Percentiles rank a stretch among this genome's conserved stretches.
These are phyloP conservation scores for Ahaetulla prasina DNA, from an alignment of 2,113 vertebrate genomes.

Conservation along the genomic window DNA sequence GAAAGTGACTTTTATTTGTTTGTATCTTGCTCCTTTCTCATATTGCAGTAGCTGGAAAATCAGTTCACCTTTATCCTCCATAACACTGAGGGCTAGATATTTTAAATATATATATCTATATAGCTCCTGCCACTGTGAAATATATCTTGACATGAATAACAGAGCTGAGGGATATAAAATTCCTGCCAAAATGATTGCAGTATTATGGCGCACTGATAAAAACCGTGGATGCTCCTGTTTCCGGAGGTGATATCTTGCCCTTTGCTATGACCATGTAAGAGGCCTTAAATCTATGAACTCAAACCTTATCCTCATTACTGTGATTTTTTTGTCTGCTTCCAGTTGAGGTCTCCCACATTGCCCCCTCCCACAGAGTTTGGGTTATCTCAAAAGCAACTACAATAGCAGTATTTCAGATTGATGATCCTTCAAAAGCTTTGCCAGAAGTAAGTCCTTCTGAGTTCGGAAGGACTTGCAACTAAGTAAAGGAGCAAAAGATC, in stretches of 20 bases:
- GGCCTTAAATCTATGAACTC: conserved; percentile 42
- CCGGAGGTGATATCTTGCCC: conserved; percentile 29
- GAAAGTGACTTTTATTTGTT: conserved; percentile 59
- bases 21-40: neutral
- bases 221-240: conserved; percentile 25
- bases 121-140: conserved; percentile 36
- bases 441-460: neutral
- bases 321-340: conserved; percentile 29
- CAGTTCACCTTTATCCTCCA: conserved; percentile 49
- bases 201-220: conserved; percentile 32
- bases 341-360: conserved; percentile 18
- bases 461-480: neutral
- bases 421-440: neutral
- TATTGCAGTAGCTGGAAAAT: conserved; percentile 42
- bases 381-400: conserved; percentile 42
- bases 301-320: conserved; percentile 47
- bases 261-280: conserved; percentile 38
- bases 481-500: neutral
- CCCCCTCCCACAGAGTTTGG: conserved; percentile 6
- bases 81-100: conserved; percentile 6
- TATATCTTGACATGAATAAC: conserved; percentile 17
- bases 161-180: conserved; percentile 30
- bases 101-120: neutral
- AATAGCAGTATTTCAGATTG: conserved; percentile 34
- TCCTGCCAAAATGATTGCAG: conserved; percentile 18